phyloP scores from a whole-genome alignment of 2,888 invertebrate species.

The Creontiades dilutus region DNA sequence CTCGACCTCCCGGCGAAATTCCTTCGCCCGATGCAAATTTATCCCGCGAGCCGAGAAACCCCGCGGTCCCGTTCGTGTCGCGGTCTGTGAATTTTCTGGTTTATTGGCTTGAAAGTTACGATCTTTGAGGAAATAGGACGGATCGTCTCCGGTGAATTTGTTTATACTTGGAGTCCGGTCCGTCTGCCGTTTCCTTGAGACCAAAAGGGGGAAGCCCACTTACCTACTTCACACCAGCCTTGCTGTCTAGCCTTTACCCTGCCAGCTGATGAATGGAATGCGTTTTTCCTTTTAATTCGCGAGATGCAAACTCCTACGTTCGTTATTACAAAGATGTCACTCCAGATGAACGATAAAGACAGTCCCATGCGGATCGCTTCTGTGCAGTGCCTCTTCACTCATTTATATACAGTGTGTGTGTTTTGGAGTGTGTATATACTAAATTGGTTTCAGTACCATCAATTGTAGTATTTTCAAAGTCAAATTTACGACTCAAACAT shows the following conservation, averaged over 20 bases:
- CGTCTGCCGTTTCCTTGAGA: conserved; percentile 32
- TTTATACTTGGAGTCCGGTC: conserved; percentile 34
- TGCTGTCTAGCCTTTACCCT: conserved; percentile 18
- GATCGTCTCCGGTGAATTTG: conserved; percentile 19
- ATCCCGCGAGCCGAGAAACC: conserved; percentile 13
- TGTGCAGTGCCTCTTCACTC: no score
- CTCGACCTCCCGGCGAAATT: conserved; percentile 3
- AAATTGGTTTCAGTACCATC: no score
- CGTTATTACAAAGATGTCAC: no score
- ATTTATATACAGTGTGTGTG: no score
- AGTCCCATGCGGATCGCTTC: no score
- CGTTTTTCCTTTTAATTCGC: conserved; percentile 11
- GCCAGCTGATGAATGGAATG: conserved; percentile 35
- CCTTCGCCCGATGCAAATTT: conserved; percentile 24
- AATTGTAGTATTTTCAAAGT: no score
- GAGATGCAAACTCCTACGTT: background rate
- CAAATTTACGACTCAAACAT: no score
- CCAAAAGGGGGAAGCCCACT: conserved; percentile 31
- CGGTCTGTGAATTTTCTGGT: conserved; percentile 40
- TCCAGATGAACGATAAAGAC: no score
- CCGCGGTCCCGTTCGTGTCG: conserved; percentile 22
- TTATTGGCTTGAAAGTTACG: conserved; percentile 20
- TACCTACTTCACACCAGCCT: conserved; percentile 42
- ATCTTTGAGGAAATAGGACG: conserved; percentile 36
- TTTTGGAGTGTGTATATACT: no score